A percentile compares a stretch with the other conserved stretches of the same genome.
Conservation (phyloP, 2,113 vertebrate genomes). For the Phyllostomus discolor region DNA sequence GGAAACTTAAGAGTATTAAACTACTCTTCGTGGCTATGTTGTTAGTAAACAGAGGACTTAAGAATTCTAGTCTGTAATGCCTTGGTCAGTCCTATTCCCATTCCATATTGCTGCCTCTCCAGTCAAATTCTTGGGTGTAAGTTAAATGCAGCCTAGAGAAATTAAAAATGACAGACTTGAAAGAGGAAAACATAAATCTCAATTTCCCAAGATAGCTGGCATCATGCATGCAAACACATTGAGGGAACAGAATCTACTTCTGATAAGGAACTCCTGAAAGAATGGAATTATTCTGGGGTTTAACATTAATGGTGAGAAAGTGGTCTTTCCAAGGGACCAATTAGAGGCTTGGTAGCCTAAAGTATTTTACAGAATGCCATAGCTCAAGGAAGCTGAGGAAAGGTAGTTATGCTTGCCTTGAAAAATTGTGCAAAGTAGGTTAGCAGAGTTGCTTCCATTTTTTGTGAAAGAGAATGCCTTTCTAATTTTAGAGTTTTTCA, state of each 20-base stretch:
- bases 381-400: constrained; percentile 4
- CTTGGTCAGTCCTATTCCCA: neutral
- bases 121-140: constrained; percentile 19
- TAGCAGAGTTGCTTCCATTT: constrained; percentile 52
- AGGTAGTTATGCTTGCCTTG: constrained; percentile 31
- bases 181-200: constrained; percentile 35
- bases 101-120: neutral
- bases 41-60: neutral
- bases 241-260: neutral
- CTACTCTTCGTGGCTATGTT: neutral
- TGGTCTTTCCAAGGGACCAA: constrained; percentile 57
- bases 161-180: constrained; percentile 22
- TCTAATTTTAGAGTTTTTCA: constrained; percentile 74
- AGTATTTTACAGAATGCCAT: constrained; percentile 49
- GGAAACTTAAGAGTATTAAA: neutral
- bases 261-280: constrained; percentile 17
- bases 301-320: constrained; percentile 54
- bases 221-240: neutral
- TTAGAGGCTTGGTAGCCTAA: constrained; percentile 43
- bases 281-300: neutral
- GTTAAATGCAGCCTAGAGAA: constrained; percentile 6
- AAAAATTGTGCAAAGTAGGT: constrained; percentile 60
- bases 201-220: neutral
- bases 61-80: neutral
- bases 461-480: constrained; percentile 59